Conservation (phyloP, 2,797 vertebrate genomes). For the Sebastes melanostomus region DNA sequence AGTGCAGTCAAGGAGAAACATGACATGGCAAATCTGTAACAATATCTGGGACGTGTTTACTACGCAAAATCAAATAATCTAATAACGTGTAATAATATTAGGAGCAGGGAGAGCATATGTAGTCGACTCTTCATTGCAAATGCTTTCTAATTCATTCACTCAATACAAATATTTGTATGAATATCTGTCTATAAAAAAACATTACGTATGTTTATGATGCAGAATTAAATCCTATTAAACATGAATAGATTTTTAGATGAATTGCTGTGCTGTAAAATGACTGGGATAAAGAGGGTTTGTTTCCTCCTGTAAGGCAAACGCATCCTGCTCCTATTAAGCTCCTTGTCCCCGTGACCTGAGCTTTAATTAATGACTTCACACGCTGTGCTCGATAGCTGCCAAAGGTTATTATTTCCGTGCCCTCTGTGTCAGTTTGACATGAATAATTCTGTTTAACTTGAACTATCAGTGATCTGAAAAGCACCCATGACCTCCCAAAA, state of each 20-base stretch:
- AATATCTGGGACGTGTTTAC: conserved; percentile 62
- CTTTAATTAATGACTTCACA: conserved; percentile 3
- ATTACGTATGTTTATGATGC: neutral
- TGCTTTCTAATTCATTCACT: neutral
- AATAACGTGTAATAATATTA: conserved; percentile 39
- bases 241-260: neutral
- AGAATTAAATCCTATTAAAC: neutral
- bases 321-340: neutral
- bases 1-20: conserved; percentile 34
- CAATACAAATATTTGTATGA: neutral
- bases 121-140: neutral
- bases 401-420: conserved; percentile 13
- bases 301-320: neutral
- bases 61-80: conserved; percentile 42
- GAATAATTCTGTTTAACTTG: neutral
- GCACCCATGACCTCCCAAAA: neutral
- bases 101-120: neutral
- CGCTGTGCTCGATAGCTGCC: conserved; percentile 2
- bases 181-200: neutral
- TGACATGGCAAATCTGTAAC: conserved; percentile 43
- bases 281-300: neutral
- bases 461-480: neutral
- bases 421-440: neutral
- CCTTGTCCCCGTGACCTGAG: neutral
- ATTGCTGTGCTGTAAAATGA: neutral